Evolutionary conservation across 2,113 vertebrate species (phyloP), one percentile per base, ranked within the genome.

Genomic region (Vidua macroura): DNA sequence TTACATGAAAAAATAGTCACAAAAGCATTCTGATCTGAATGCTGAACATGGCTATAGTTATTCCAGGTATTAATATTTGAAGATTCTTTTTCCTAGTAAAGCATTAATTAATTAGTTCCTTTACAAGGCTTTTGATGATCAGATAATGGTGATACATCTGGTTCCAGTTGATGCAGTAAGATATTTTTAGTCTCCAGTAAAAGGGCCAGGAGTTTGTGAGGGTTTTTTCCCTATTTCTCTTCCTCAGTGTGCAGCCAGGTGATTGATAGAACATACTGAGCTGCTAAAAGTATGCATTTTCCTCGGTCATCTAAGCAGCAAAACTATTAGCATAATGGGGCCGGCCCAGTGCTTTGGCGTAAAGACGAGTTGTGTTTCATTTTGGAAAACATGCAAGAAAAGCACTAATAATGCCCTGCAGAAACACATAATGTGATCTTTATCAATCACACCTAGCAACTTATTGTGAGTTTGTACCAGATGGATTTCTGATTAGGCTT

Each of bases 381-480:
- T 90, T 75, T 21, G 8, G 76, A 92, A 92, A 63, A n/a, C 55
- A 52, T 46, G 22, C 19, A 88, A 66, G n/a, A 49, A 70, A 92
- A 72, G 48, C 19, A 67, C 68, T 86, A 92, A 94, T 83, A 95
- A 77, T 91, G 75, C 43, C 76, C 58, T 75, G 25, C 44, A 95
- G 82, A 92, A 95, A 82, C 25, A 81, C 15, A 35, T 72, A 75
- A 90, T 78, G 48, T 67, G 68, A 64, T 88, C 93, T 93, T 90
- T 82, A 82, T 73, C 72, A 94, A 92, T 83, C 79, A 60, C 55
- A 88, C 72, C 72, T 89, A 84, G 48, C 25, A 86, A 68, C 58
- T 88, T 86, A 72, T 35, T 78, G n/a, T 52, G 22, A 56, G 21
- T 64, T 89, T 75, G 43, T 76, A 30, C 39, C 44, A 64, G 70